Percentiles rank a stretch among this genome's conserved stretches.
phyloP scores from a whole-genome alignment of 2,797 vertebrate species.

The Mormyrus proboscirostris region DNA sequence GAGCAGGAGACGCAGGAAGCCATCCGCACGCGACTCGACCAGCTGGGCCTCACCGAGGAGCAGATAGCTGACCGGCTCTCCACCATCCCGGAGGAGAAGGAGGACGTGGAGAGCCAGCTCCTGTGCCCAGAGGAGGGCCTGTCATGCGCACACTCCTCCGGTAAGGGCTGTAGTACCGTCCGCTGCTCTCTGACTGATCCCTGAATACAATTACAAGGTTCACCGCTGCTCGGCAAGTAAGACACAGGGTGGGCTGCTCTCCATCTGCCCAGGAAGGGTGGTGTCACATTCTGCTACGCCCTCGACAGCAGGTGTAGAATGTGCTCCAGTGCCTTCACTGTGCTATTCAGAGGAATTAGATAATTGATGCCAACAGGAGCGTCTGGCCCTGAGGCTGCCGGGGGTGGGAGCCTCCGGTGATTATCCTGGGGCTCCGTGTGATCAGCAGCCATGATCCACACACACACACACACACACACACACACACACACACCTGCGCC shows the following conservation, averaged over 20 bases:
- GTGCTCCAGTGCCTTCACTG: not conserved
- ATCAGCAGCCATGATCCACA: not conserved
- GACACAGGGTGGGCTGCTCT: not conserved
- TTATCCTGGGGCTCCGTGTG: not conserved
- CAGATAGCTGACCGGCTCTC: slow-evolving; percentile 45
- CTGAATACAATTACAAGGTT: not conserved
- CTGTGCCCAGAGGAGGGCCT: slow-evolving; percentile 29
- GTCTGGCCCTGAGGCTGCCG: not conserved
- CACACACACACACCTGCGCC: slow-evolving; percentile 20
- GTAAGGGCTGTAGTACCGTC: slow-evolving; percentile 42
- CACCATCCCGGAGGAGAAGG: slow-evolving; percentile 62
- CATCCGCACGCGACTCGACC: slow-evolving; percentile 26
- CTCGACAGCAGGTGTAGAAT: not conserved
- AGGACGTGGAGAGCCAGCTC: slow-evolving; percentile 44
- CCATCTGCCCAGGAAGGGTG: not conserved
- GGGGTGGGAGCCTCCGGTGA: not conserved
- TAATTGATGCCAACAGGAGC: not conserved
- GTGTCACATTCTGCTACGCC: not conserved
- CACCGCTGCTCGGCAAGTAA: not conserved
- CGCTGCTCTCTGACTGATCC: slow-evolving; percentile 15
- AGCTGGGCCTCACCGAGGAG: slow-evolving; percentile 37
- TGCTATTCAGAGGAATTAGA: not conserved
- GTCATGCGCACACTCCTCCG: slow-evolving; percentile 31
- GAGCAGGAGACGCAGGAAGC: slow-evolving; percentile 36
- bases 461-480: slow-evolving; percentile 15